A percentile compares a stretch with the other conserved stretches of the same genome.
Conservation (phyloP, 23 tunicate species). For the Corella eumyota region DNA sequence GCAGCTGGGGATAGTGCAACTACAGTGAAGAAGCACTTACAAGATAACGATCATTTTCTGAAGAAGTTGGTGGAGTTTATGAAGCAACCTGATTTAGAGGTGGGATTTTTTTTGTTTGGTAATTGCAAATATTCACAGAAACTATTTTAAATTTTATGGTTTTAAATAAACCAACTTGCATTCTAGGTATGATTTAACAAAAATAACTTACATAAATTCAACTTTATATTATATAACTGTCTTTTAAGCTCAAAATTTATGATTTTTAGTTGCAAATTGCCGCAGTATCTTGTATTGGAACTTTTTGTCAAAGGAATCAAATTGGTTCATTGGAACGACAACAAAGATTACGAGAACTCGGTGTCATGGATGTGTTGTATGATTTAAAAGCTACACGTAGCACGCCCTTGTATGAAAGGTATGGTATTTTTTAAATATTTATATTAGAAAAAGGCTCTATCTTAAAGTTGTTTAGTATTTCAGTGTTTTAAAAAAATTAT, state of each 20-base stretch:
- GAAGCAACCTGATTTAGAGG: conserved; percentile 22
- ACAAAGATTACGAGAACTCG: conserved; percentile 17
- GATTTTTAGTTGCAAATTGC: conserved; percentile 19
- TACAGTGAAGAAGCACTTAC: conserved; percentile 26
- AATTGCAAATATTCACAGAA: no score
- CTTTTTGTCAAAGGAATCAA: conserved; percentile 4
- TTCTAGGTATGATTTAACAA: no score
- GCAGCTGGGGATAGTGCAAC: conserved; percentile 41
- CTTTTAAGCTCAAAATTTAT: no score
- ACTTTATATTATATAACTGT: no score
- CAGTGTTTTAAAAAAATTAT: no score
- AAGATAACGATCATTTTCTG: conserved; percentile 30
- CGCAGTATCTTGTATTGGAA: conserved; percentile 19
- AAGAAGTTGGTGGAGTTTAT: conserved; percentile 36
- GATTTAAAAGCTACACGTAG: background rate
- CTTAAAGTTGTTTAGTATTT: no score
- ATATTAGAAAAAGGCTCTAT: no score
- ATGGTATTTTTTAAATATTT: no score
- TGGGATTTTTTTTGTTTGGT: no score
- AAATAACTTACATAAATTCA: no score
- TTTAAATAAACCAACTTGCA: background rate
- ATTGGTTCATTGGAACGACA: conserved; percentile 3
- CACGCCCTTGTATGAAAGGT: conserved; percentile 8
- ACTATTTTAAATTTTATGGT: no score
- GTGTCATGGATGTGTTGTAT: conserved; percentile 17